phyloP scores from a whole-genome alignment of 2,888 invertebrate genomes.

The Diloba caeruleocephala region DNA sequence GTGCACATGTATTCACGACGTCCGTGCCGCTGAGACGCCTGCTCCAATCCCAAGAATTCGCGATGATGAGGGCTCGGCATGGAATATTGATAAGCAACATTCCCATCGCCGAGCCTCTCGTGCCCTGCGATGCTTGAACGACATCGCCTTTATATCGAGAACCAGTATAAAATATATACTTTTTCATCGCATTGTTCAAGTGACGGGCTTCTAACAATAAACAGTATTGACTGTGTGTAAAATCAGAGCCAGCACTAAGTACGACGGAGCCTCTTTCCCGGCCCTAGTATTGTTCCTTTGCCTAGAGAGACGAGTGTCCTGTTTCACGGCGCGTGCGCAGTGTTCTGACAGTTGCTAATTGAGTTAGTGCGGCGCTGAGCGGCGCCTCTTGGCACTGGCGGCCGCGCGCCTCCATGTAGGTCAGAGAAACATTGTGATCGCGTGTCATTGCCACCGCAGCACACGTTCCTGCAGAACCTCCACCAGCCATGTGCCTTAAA shows the following conservation, averaged over 20 bases:
- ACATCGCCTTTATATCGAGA: background rate
- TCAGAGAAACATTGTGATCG: constrained; percentile 52
- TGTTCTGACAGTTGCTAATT: constrained; percentile 62
- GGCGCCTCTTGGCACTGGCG: constrained; percentile 46
- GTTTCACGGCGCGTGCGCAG: constrained; percentile 44
- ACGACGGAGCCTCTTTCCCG: background rate
- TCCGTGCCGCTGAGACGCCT: constrained; percentile 8
- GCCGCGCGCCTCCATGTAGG: constrained; percentile 59
- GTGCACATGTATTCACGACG: constrained; percentile 30
- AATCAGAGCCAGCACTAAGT: no score
- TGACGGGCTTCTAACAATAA: no score
- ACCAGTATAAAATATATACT: background rate
- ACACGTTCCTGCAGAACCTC: background rate
- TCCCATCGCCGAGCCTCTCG: constrained; percentile 7
- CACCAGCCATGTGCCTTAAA: background rate
- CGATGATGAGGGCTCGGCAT: constrained; percentile 34
- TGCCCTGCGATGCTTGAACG: background rate
- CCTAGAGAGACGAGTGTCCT: constrained; percentile 2
- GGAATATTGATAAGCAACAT: constrained; percentile 52
- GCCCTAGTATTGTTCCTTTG: background rate
- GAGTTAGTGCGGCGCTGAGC: constrained; percentile 60
- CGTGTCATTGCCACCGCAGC: constrained; percentile 56
- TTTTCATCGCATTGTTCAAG: no score
- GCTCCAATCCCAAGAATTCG: constrained; percentile 22
- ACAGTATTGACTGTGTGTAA: no score